Base-by-base conservation (phyloP, 2,888 invertebrate genomes). In the Apamea monoglypha region DNA sequence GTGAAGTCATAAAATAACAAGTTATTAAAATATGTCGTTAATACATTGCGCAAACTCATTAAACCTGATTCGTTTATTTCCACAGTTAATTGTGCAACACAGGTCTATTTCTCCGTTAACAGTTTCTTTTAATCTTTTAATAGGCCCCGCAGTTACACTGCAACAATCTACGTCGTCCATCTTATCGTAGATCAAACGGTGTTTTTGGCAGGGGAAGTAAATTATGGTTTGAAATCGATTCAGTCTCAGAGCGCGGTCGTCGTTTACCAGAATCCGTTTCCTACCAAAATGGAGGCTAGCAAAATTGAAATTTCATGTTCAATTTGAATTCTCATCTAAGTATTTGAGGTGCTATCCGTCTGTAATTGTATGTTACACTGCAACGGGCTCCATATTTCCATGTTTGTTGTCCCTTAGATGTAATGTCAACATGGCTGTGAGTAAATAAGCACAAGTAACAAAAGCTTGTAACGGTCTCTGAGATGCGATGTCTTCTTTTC, bases 101-200 rank as follows among this genome's bases (percentile, higher is more conserved):
- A 78, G 84, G 77, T 88, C 67, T 84, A 86, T 83, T 86, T 82
- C 63, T 61, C 66, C 74, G 74, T 84, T 82, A 76, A 83, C 74
- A 74, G 77, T 88, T 88, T 83, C 78, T 81, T 89, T 87, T 84
- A 80, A 85, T 81, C 80, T 83, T 83, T 77, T 83, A 83, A 77
- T 81, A 61, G 83, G 61, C 25, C 75, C 50, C 80, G 73, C 76
- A 70, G 78, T 70, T 67, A 71, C 73, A 83, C 75, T 83, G 77
- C 71, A 61, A 75, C 76, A 85, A 83, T 86, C 79, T 84, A 73
- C 80, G 83, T 90, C 87, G 88, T 91, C 88, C 90, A 91, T 92
- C 91, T 93, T 92, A 92, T 92, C 90, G 92, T 89, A 90, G 92
- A 92, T 91, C 90, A 91, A 92, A 91, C 87, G 83, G 82, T 86